Conservation (phyloP, 2,797 vertebrate species). For the Phoebastria nigripes region DNA sequence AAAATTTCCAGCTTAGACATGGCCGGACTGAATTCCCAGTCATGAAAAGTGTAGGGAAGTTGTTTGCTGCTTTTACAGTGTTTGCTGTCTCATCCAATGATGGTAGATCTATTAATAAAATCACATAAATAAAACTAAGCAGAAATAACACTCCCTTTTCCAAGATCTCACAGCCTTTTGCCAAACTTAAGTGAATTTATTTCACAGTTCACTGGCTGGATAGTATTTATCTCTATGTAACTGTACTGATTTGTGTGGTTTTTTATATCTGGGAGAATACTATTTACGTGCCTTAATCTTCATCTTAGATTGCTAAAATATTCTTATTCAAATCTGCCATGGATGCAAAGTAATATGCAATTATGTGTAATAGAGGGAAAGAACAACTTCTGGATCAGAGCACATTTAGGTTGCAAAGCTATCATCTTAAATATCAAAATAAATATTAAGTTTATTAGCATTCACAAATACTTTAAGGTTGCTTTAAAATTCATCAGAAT, state of each 20-base stretch:
- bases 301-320: not conserved
- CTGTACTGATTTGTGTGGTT: not conserved
- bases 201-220: not conserved
- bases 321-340: not conserved
- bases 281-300: not conserved
- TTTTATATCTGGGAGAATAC: not conserved
- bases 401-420: not conserved
- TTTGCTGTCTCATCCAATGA: not conserved
- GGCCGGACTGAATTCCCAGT: not conserved
- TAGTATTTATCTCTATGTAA: not conserved
- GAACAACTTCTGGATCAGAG: slow-evolving; percentile 13
- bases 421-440: slow-evolving; percentile 14
- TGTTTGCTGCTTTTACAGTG: not conserved
- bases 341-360: slow-evolving; percentile 9
- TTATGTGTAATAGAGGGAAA: not conserved
- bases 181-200: not conserved
- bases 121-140: not conserved
- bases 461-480: not conserved
- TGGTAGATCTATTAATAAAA: not conserved
- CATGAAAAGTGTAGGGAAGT: not conserved
- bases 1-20: not conserved
- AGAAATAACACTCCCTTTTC: not conserved
- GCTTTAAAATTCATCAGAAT: not conserved
- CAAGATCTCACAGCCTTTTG: not conserved
- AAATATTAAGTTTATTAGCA: slow-evolving; percentile 16